These are phyloP conservation scores for Drosophila niveifrons DNA, from an alignment of 2,888 invertebrate genomes.

Conservation along the genomic window DNA sequence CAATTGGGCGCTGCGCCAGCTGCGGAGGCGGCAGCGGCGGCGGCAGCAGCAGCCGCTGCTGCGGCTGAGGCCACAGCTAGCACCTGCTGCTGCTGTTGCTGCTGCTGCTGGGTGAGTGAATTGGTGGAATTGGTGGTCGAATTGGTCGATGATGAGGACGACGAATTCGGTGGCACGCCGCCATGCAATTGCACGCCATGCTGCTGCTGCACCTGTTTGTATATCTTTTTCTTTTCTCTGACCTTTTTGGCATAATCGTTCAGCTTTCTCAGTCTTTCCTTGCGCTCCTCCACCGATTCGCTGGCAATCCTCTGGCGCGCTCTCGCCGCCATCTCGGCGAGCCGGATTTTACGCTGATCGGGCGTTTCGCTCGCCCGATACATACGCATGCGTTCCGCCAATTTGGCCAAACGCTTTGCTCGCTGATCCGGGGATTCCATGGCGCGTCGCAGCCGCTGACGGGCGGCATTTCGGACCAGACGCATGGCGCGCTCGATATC, in stretches of 20 bases:
- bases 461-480: conserved; percentile 84
- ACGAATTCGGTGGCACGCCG: conserved; percentile 59
- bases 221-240: conserved; percentile 85
- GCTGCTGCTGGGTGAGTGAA: conserved; percentile 58
- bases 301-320: conserved; percentile 84
- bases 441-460: conserved; percentile 84
- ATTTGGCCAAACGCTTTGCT: conserved; percentile 82
- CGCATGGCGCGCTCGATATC: conserved; percentile 85
- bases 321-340: conserved; percentile 85
- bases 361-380: conserved; percentile 84
- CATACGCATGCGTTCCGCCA: conserved; percentile 85
- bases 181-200: conserved; percentile 54
- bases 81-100: conserved; percentile 72
- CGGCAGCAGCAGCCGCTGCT: conserved; percentile 62
- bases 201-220: conserved; percentile 70
- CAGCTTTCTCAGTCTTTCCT: conserved; percentile 85
- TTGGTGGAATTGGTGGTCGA: conserved; percentile 61
- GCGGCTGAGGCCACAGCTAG: conserved; percentile 69
- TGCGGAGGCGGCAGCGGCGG: conserved; percentile 57
- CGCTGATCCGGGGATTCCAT: conserved; percentile 85
- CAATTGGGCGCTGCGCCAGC: conserved; percentile 71
- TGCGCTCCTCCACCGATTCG: conserved; percentile 84
- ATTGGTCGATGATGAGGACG: conserved; percentile 69
- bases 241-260: conserved; percentile 86
- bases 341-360: conserved; percentile 84